Percentiles rank a stretch among this genome's conserved stretches.
Conservation (phyloP, 2,113 vertebrate species). For the Hystrix brachyura region DNA sequence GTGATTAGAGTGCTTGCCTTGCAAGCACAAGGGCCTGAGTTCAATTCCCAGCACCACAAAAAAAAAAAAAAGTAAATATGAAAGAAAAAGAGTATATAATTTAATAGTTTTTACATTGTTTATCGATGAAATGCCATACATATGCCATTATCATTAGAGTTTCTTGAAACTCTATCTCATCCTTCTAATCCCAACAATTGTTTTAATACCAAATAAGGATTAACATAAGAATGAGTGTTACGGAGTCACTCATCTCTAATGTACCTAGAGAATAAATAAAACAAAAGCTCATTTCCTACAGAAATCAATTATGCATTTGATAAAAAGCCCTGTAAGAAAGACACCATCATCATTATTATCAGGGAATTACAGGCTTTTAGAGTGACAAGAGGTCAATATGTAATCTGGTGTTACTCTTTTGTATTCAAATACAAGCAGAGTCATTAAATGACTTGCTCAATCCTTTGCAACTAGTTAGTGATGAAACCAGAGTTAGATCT, state of each 20-base stretch:
- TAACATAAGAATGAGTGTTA: background rate
- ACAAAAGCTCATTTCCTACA: background rate
- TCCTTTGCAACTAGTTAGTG: background rate
- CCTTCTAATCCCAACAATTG: background rate
- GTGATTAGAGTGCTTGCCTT: no score
- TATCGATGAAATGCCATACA: background rate
- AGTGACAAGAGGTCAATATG: background rate
- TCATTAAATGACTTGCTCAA: constrained; percentile 16
- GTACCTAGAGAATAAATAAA: constrained; percentile 20
- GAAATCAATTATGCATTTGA: background rate
- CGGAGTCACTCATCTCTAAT: background rate
- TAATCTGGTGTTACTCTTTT: background rate
- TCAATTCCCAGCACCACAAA: no score
- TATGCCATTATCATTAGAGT: background rate
- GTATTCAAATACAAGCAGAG: background rate
- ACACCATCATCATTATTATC: background rate
- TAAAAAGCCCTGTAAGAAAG: background rate
- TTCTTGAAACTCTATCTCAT: background rate
- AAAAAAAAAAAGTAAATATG: background rate
- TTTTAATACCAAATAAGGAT: constrained; percentile 27
- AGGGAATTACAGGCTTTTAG: background rate
- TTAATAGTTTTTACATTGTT: background rate
- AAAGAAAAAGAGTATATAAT: background rate
- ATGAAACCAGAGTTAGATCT: constrained; percentile 21
- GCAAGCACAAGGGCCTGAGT: no score